Conservation (phyloP, 1,140 invertebrate genomes). For the Hypothenemus hampei region DNA sequence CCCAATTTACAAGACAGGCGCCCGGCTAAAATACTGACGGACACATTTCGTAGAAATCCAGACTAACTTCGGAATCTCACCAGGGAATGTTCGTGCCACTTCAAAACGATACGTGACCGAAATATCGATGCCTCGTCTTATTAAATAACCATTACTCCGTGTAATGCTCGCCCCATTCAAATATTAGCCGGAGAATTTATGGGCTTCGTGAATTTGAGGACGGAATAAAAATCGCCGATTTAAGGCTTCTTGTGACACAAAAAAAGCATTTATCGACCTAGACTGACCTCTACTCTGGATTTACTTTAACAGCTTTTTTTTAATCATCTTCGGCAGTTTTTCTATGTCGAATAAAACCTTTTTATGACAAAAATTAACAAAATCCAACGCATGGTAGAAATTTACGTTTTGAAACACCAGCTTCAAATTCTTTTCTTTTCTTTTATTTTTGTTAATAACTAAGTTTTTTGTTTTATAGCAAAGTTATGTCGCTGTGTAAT, state of each 20-base stretch:
- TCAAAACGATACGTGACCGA: slow-evolving; percentile 23
- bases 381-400: too few relatives aligned
- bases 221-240: slow-evolving; percentile 22
- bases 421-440: too few relatives aligned
- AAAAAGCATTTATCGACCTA: too few relatives aligned
- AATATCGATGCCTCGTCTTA: slow-evolving; percentile 23
- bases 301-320: too few relatives aligned
- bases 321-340: too few relatives aligned
- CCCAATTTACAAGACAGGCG: slow-evolving; percentile 22
- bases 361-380: too few relatives aligned
- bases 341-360: too few relatives aligned
- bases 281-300: too few relatives aligned
- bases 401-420: too few relatives aligned
- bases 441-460: too few relatives aligned
- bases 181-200: slow-evolving; percentile 25
- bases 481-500: too few relatives aligned
- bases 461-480: too few relatives aligned
- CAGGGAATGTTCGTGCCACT: slow-evolving; percentile 23
- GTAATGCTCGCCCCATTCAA: slow-evolving; percentile 25
- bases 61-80: slow-evolving; percentile 18
- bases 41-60: slow-evolving; percentile 21
- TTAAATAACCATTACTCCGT: slow-evolving; percentile 26
- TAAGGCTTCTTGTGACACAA: slow-evolving; percentile 5
- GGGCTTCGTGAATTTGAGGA: slow-evolving; percentile 9
- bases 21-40: slow-evolving; percentile 19